Evolutionary conservation across 2,888 invertebrate genomes (phyloP).

Genomic region (Heliconius ethilla): DNA sequence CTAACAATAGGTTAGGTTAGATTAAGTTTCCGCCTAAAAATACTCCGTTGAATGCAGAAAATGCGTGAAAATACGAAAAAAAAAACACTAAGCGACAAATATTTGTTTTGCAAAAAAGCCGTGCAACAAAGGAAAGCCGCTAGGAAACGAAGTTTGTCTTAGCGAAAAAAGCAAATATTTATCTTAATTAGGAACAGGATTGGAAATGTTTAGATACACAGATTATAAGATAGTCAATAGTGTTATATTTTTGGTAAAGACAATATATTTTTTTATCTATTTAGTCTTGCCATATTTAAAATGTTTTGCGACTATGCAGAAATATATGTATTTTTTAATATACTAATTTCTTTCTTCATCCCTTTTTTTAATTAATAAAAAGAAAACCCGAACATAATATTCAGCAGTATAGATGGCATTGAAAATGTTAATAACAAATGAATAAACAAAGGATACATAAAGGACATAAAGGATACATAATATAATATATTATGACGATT

Average conservation of each 20-base stretch:
- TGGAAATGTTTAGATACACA: background rate
- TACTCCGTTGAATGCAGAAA: background rate
- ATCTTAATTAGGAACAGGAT: background rate
- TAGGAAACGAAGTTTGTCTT: background rate
- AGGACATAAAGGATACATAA: no score
- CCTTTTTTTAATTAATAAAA: no score
- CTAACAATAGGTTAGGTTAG: background rate
- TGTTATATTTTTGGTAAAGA: background rate
- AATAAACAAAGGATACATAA: no score
- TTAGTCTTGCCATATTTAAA: no score
- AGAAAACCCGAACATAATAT: background rate
- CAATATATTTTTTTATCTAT: no score
- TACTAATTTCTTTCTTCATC: no score
- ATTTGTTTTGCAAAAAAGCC: background rate
- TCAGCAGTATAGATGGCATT: background rate
- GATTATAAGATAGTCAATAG: no score
- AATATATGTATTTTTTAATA: no score
- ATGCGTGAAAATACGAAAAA: background rate
- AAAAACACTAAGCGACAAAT: background rate
- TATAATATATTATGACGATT: background rate
- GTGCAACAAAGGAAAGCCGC: slow-evolving; percentile 3
- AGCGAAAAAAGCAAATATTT: background rate
- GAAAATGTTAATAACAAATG: background rate
- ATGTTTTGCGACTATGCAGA: no score
- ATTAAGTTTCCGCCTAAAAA: background rate